Evolutionary conservation across 2,797 vertebrate genomes (phyloP).

Genomic region (Dendrocincla fuliginosa): DNA sequence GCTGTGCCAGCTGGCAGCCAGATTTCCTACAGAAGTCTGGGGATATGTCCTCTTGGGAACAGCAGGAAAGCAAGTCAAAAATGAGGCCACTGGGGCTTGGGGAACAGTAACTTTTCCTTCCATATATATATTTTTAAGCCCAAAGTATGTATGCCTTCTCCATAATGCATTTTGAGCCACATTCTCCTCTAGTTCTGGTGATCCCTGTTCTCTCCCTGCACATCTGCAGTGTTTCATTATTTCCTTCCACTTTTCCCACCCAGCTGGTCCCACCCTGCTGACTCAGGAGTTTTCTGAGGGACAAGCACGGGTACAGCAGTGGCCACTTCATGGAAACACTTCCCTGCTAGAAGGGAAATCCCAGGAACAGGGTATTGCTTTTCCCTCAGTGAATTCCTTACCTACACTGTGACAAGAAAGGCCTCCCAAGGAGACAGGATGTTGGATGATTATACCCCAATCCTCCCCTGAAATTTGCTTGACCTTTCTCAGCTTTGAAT

Average conservation of each 20-base stretch:
- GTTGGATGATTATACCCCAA: not conserved
- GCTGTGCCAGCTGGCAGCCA: slow-evolving; percentile 12
- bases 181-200: not conserved
- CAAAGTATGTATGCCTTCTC: not conserved
- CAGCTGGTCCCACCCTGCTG: slow-evolving; percentile 1
- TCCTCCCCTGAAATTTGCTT: not conserved
- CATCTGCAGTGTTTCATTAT: not conserved
- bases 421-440: not conserved
- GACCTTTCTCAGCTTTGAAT: not conserved
- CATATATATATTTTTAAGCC: not conserved
- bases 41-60: not conserved
- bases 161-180: not conserved
- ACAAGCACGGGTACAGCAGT: not conserved
- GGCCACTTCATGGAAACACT: not conserved
- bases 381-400: not conserved
- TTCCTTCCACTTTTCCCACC: not conserved
- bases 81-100: not conserved
- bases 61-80: not conserved
- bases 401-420: not conserved
- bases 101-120: not conserved
- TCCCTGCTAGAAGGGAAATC: not conserved
- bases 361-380: not conserved
- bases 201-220: not conserved
- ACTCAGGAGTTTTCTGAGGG: not conserved
- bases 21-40: not conserved